phyloP scores from a whole-genome alignment of 2,888 invertebrate species.

The Rutpela maculata region DNA sequence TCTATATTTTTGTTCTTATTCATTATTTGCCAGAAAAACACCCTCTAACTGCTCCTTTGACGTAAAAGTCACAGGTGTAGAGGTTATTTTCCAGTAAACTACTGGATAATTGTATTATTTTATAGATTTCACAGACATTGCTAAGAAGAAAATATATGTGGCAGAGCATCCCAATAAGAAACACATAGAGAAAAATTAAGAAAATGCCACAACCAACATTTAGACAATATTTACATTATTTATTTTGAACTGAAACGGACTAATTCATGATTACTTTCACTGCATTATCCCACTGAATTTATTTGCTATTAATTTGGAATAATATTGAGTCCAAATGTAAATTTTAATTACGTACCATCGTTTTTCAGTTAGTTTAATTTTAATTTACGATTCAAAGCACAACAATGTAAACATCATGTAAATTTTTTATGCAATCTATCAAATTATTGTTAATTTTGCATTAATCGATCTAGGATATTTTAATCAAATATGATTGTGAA shows the following conservation, averaged over 20 bases:
- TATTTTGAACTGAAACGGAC: neutral
- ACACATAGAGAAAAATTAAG: too few relatives aligned
- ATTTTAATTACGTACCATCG: neutral
- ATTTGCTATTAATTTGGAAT: neutral
- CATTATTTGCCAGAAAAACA: too few relatives aligned
- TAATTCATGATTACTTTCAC: neutral
- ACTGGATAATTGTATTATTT: too few relatives aligned
- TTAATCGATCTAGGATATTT: conserved; percentile 21
- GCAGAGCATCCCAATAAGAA: too few relatives aligned
- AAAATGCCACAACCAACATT: too few relatives aligned
- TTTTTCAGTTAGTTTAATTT: neutral
- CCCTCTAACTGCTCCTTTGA: too few relatives aligned
- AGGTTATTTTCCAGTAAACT: too few relatives aligned
- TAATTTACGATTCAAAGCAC: conserved; percentile 1
- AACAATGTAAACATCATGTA: neutral
- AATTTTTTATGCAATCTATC: neutral
- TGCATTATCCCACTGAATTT: neutral
- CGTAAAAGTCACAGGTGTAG: too few relatives aligned
- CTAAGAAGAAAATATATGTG: too few relatives aligned
- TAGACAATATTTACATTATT: neutral
- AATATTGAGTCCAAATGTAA: neutral
- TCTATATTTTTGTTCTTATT: too few relatives aligned
- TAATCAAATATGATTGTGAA: conserved; percentile 13
- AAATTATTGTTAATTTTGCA: conserved; percentile 16
- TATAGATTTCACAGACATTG: too few relatives aligned